phyloP scores from a whole-genome alignment of 2,113 vertebrate species.

The Corynorhinus townsendii region DNA sequence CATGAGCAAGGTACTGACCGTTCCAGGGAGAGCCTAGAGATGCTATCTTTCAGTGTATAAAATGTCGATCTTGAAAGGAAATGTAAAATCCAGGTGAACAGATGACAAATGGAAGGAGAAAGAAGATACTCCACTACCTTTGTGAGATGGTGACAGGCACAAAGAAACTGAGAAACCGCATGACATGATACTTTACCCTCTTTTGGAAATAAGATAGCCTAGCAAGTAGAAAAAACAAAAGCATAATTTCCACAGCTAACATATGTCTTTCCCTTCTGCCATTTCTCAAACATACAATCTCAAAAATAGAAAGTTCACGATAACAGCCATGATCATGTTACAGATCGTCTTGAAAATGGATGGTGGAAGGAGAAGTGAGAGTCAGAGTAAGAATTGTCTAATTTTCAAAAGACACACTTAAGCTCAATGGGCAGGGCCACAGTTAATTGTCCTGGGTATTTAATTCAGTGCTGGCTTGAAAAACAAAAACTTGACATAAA shows the following conservation, averaged over 20 bases:
- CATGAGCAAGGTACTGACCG: background rate
- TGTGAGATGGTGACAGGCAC: slow-evolving; percentile 21
- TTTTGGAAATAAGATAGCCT: slow-evolving; percentile 47
- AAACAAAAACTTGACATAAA: background rate
- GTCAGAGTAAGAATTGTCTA: background rate
- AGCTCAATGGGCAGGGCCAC: background rate
- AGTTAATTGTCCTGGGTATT: background rate
- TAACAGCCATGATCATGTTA: background rate
- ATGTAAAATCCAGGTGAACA: slow-evolving; percentile 45
- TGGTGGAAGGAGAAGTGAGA: background rate
- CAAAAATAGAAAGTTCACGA: background rate
- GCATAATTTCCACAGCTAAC: slow-evolving; percentile 41
- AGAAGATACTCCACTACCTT: slow-evolving; percentile 3
- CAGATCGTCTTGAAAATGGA: background rate
- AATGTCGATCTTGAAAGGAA: slow-evolving; percentile 45
- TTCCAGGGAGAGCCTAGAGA: background rate
- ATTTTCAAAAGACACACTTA: background rate
- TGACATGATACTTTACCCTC: background rate
- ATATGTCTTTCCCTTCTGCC: slow-evolving; percentile 36
- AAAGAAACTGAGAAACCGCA: background rate
- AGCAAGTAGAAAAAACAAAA: slow-evolving; percentile 16
- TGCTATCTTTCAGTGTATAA: background rate
- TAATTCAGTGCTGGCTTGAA: background rate
- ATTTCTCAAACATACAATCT: slow-evolving; percentile 22
- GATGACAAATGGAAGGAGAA: slow-evolving; percentile 45